Evolutionary conservation across 2,797 vertebrate species (phyloP).

Genomic region (Sebastes taczanowskii): DNA sequence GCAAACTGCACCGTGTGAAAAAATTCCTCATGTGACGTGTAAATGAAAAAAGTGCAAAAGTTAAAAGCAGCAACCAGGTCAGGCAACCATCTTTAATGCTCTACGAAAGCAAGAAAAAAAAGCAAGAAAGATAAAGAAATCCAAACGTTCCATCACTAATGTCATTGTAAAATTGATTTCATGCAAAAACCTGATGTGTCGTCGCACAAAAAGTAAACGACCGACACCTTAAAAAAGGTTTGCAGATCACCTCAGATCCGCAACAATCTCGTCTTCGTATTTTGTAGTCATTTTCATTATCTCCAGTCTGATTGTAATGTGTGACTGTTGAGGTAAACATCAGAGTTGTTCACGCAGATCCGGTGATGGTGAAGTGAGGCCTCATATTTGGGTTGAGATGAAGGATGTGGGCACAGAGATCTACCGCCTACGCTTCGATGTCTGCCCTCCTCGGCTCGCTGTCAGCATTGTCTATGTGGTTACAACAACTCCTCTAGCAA

Average conservation of each 20-base stretch:
- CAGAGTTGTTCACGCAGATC: constrained; percentile 38
- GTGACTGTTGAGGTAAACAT: constrained; percentile 58
- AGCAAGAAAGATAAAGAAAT: constrained; percentile 35
- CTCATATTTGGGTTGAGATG: constrained; percentile 56
- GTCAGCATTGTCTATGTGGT: constrained; percentile 62
- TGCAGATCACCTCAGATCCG: background rate
- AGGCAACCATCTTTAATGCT: constrained; percentile 29
- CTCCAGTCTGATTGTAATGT: background rate
- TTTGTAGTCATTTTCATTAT: background rate
- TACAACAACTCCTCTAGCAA: constrained; percentile 65
- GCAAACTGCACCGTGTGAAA: background rate
- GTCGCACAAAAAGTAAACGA: background rate
- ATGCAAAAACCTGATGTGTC: constrained; percentile 30
- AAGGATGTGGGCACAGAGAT: constrained; percentile 73
- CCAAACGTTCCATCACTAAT: background rate
- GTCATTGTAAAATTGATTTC: background rate
- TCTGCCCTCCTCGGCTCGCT: constrained; percentile 61
- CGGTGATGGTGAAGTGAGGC: constrained; percentile 53
- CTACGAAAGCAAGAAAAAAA: constrained; percentile 32
- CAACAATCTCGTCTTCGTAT: background rate
- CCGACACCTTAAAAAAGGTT: background rate
- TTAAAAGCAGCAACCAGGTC: constrained; percentile 45
- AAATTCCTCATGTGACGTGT: background rate
- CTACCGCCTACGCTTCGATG: constrained; percentile 58
- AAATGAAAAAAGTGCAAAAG: constrained; percentile 21